phyloP scores from a whole-genome alignment of 2,797 vertebrate species.

The Astyanax mexicanus region DNA sequence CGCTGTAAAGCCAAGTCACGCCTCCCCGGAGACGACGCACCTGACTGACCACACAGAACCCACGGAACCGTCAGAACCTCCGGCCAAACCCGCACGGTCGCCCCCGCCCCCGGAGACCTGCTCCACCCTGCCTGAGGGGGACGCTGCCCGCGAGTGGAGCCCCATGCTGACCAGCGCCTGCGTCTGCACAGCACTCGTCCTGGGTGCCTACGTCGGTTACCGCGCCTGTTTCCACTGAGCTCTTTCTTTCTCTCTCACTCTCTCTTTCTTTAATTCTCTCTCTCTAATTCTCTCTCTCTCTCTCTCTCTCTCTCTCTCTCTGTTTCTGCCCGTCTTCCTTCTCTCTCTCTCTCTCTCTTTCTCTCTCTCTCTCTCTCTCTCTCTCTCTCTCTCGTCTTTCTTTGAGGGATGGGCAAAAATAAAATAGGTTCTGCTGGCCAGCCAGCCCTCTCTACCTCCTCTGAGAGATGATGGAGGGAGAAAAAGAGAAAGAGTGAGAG shows the following conservation, averaged over 20 bases:
- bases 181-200: conserved; percentile 87
- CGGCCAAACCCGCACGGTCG: conserved; percentile 58
- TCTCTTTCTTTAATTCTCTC: conserved; percentile 12
- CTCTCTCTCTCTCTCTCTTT: neutral
- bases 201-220: conserved; percentile 93
- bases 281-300: too few species aligned
- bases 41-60: too few species aligned
- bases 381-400: too few species aligned
- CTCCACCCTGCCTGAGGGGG: conserved; percentile 58
- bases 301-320: conserved; percentile 14
- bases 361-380: conserved; percentile 22
- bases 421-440: conserved; percentile 41
- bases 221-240: conserved; percentile 94
- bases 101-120: conserved; percentile 1
- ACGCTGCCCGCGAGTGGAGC: conserved; percentile 80
- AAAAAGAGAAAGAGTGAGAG: conserved; percentile 4
- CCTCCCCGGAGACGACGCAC: conserved; percentile 29
- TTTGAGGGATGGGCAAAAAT: conserved; percentile 31
- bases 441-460: conserved; percentile 44
- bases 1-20: neutral
- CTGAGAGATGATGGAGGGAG: too few species aligned
- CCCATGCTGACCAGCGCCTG: conserved; percentile 89
- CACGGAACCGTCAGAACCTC: conserved; percentile 47
- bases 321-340: conserved; percentile 11
- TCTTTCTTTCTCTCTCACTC: conserved; percentile 30